Evolutionary conservation across 1,140 invertebrate genomes (phyloP), one percentile per base, ranked within the genome.

Genomic region (Drosophila orena): DNA sequence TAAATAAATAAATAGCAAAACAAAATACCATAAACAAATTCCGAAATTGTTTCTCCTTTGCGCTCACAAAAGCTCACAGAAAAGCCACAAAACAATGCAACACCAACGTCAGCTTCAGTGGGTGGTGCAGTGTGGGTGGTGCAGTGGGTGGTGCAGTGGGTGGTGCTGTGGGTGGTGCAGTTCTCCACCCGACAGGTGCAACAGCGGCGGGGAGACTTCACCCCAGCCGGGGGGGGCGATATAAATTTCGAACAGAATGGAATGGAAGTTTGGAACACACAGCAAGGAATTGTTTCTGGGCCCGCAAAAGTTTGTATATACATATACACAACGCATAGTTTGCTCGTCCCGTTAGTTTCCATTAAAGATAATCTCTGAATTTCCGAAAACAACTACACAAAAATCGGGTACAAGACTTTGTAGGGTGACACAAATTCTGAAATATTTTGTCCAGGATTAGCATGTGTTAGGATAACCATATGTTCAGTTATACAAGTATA

Each of bases 81-180:
- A 65, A 68, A 68, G 37, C 64, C 64, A 35, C 59, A 68, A 44
- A 68, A 68, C 64, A 66, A 66, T 66, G 64, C 58, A 66, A 50
- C 62, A 38, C 61, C 22, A 34, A 17, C 53, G 22, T 11, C 17
- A 17, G 17, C 17, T 17, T 17, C 59, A 30, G n/a, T 40, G 52
- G 17, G 34, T 35, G 30, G 37, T 11, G 10, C 59, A 30, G n/a
- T n/a, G n/a, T 40, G 52, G 17, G 34, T 35, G 30, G 37, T 22
- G 53, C 15, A 35, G 10, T 17, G 40, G 40, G 24, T 12, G 17
- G 42, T 30, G 17, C 55, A 20, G n/a, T 40, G 52, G 17, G 34
- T 35, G 30, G 37, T 22, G 53, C 15, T 20, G 10, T 17, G 40
- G 40, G 24, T 12, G 17, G 42, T 30, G 17, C 55, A 20, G n/a